Evolutionary conservation across 2,888 invertebrate species (phyloP), one percentile per base, ranked within the genome.

Genomic region (Harpagoxenus sublaevis): DNA sequence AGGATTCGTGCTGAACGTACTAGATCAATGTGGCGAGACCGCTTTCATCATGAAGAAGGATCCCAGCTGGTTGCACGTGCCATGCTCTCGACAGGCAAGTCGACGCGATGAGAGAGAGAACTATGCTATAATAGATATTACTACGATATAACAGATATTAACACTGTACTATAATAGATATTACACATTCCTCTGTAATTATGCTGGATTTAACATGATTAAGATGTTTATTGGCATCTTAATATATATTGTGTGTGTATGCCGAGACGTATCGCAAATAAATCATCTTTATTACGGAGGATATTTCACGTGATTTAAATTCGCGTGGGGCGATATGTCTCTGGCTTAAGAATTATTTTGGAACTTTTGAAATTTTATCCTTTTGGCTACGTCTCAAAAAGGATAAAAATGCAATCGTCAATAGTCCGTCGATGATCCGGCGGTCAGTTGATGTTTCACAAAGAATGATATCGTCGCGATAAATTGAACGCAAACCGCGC

Each of bases 21-120:
- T 97, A 86, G 99, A 99, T 95, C 97, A 97, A 94, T 97, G 97
- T n/a, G 97, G 97, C 87, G 97, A 98, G 92, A 98, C 98, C 94
- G 98, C 98, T 0, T 96, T 99, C 93, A 96, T 97, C 84, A 95
- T 99, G 60, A 89, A 79, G 35, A 94, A 94, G 73, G 93, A 94
- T 55, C 62, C 92, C 9, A 90, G 88, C 35, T 93, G 92, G 91
- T 92, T 91, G 42, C 93, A 90, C 84, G 35, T 92, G 1, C 92
- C 93, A 45, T 57, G 78, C 45, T 71, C 60, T 35, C 79, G 79
- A 28, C 60, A 81, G 71, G 79, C 9, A 71, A 71, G 60, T 71
- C 35, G 12, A 18, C 35, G 4, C 39, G 6, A 23, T 6, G 35
- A 23, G n/a, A n/a, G n/a, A n/a, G n/a, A n/a, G n/a, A 42, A 3